These are phyloP conservation scores for Larimichthys polyactis DNA, from an alignment of 2,113 vertebrate species.

Conservation along the genomic window DNA sequence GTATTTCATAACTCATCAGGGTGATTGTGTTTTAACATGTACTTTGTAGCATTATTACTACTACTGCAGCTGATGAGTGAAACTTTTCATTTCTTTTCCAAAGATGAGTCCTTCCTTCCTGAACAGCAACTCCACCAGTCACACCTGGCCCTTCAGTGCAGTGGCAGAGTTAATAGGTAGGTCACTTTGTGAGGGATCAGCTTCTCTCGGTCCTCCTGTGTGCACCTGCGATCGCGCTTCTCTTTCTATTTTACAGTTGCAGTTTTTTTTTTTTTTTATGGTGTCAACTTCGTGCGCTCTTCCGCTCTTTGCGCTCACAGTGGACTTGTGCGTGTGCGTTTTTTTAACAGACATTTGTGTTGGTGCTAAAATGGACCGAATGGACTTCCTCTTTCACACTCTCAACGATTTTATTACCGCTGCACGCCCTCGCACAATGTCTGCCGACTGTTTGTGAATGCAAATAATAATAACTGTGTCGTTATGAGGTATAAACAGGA, in stretches of 20 bases:
- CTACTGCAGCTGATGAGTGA: too few relatives aligned
- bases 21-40: neutral
- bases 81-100: constrained; percentile 15
- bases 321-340: neutral
- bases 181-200: neutral
- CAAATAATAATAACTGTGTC: too few relatives aligned
- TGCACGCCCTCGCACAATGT: neutral
- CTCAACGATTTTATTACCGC: neutral
- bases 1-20: constrained; percentile 52
- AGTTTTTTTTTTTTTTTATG: neutral
- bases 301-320: constrained; percentile 25
- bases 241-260: neutral
- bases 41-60: neutral
- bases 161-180: constrained; percentile 84
- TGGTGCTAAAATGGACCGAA: constrained; percentile 13
- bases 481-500: too few relatives aligned
- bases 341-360: neutral
- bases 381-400: constrained; percentile 61
- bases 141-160: constrained; percentile 88
- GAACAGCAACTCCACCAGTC: constrained; percentile 87
- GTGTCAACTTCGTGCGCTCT: constrained; percentile 10
- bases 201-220: too few relatives aligned
- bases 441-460: too few relatives aligned
- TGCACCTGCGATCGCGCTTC: constrained; percentile 27
- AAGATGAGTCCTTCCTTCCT: constrained; percentile 87